Base-by-base conservation (phyloP, 2,888 invertebrate species). In the Aromia moschata region DNA sequence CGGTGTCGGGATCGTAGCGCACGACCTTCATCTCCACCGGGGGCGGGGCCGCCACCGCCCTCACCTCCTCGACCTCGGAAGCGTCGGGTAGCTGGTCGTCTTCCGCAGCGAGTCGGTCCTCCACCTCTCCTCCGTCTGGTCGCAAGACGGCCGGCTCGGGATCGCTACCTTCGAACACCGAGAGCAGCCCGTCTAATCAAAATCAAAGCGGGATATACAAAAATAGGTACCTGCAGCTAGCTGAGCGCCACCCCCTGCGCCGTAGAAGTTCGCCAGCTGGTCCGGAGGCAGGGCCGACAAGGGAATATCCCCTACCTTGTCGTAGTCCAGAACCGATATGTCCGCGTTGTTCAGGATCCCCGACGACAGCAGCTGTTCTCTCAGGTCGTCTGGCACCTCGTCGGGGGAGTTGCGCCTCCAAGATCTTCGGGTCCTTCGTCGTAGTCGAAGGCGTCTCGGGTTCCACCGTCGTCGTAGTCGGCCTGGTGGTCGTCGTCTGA, bases 281-380 rank as follows among this genome's bases (percentile, higher is more conserved):
- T 94, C 93, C 49, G 93, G 92, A 1, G 93, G 93, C 46, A 94
- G 79, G 62, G 90, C 91, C 63, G 93, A 93, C 47, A 94, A 82
- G 2, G 92, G 89, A 53, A 92, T 92, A 63, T 92, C 93, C 20
- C 94, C 93, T 36, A 93, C 89, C 83, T 94, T 93, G 73, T 94
- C 93, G 71, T 94, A 94, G 80, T 94, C 93, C 58, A 94, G 81
- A 44, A 94, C 86, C 67, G 94, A 93, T 59, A 94, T 94, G 70
- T 94, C 92, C 40, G 94, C 94, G 74, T 94, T 92, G 68, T 91
- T 90, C 54, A 94, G 82, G 70, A 94, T 94, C 33, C 94, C 94
- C 0, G 94, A 94, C 45, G 91, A 89, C 41, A 94, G 80, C 2
- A 94, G 81, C 72, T 94, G 94, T 75, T 92, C 87, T 36, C 93